Evolutionary conservation across 2,113 vertebrate species (phyloP).

Genomic region (Muntiacus reevesi): DNA sequence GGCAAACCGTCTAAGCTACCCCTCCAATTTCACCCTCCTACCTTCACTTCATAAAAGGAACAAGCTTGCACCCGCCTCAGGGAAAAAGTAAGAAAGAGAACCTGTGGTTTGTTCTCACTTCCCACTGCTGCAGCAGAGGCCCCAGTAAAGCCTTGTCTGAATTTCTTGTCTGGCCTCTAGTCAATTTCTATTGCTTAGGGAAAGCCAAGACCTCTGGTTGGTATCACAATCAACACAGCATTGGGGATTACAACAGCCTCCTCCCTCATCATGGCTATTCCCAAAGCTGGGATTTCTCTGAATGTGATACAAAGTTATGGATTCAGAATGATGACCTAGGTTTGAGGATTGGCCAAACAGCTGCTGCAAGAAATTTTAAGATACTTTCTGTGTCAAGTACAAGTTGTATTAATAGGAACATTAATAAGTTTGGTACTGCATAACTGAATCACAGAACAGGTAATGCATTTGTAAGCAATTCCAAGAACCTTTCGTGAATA

Average conservation of each 20-base stretch:
- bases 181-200: neutral
- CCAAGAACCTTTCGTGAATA: slow-evolving; percentile 6
- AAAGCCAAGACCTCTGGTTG: neutral
- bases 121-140: neutral
- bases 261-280: neutral
- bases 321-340: neutral
- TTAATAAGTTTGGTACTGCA: neutral
- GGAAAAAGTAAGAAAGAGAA: neutral
- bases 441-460: neutral
- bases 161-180: neutral
- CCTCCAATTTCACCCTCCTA: neutral
- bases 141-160: neutral
- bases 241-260: accelerated
- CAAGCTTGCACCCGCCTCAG: neutral
- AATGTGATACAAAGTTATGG: neutral
- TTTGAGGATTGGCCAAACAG: neutral
- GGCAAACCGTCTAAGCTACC: neutral
- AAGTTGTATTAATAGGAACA: neutral
- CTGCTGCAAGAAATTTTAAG: neutral
- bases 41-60: neutral
- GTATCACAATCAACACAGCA: neutral
- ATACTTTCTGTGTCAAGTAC: neutral
- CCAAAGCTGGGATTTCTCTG: too few species aligned
- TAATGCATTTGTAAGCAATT: slow-evolving; percentile 12
- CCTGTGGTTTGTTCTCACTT: neutral